Conservation (phyloP, 2,797 vertebrate species). For the Eupleurogrammus muticus region DNA sequence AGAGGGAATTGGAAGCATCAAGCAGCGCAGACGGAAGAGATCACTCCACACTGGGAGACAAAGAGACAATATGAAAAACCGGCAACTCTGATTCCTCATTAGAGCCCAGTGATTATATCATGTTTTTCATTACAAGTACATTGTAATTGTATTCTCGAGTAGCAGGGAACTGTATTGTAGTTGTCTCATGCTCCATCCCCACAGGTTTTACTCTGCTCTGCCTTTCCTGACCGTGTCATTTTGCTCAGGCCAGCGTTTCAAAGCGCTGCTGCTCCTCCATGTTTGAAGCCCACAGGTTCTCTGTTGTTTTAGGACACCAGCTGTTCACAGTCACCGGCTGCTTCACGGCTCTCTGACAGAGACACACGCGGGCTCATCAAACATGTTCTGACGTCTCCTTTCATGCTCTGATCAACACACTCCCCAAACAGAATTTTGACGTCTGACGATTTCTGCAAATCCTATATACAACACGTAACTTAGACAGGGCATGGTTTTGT, state of each 20-base stretch:
- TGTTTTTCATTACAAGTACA: not conserved
- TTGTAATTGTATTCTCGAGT: not conserved
- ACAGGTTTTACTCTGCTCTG: slow-evolving; percentile 34
- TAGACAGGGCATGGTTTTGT: too few relatives aligned
- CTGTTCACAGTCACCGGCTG: slow-evolving; percentile 57
- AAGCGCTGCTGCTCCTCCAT: slow-evolving; percentile 44
- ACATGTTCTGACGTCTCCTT: slow-evolving; percentile 63
- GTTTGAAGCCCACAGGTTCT: slow-evolving; percentile 66
- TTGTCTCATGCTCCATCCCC: slow-evolving; percentile 1
- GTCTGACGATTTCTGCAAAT: not conserved
- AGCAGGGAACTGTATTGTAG: not conserved
- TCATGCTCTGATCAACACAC: slow-evolving; percentile 63
- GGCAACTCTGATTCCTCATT: not conserved
- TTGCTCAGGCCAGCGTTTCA: slow-evolving; percentile 63
- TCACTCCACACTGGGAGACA: not conserved
- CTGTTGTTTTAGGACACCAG: slow-evolving; percentile 53
- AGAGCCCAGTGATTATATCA: not conserved
- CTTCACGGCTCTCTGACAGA: slow-evolving; percentile 9
- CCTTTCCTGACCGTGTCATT: slow-evolving; percentile 58
- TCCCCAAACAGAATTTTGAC: not conserved
- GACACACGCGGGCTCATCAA: slow-evolving; percentile 37
- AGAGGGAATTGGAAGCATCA: slow-evolving; percentile 10
- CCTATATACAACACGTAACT: too few relatives aligned
- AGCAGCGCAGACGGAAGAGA: slow-evolving; percentile 17
- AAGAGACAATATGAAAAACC: not conserved